These are phyloP conservation scores for Oenanthe oenanthe DNA, from an alignment of 2,113 vertebrate species.

Conservation along the genomic window DNA sequence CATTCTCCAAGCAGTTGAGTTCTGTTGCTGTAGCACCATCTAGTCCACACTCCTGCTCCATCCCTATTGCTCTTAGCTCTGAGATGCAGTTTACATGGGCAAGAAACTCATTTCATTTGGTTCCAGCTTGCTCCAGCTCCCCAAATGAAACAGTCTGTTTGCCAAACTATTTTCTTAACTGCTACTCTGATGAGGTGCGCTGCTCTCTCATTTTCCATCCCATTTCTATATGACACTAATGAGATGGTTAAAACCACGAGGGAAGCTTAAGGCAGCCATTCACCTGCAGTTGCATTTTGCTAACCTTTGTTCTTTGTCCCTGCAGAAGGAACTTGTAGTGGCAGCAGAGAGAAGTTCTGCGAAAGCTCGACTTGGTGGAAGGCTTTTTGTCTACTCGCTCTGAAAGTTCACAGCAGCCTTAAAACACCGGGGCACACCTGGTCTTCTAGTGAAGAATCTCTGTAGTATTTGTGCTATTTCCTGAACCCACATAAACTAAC, in stretches of 20 bases:
- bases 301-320: constrained; percentile 1
- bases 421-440: neutral
- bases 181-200: neutral
- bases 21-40: neutral
- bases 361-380: constrained; percentile 75
- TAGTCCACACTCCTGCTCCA: neutral
- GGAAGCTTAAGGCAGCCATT: neutral
- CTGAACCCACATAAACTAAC: neutral
- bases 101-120: neutral
- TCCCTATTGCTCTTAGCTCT: neutral
- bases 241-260: neutral
- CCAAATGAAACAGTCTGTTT: neutral
- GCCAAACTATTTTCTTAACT: neutral
- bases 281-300: neutral
- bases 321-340: constrained; percentile 77
- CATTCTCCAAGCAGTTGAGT: neutral
- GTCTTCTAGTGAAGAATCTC: neutral
- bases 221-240: neutral
- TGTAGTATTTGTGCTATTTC: neutral
- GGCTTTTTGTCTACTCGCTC: constrained; percentile 74
- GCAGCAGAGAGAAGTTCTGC: constrained; percentile 78
- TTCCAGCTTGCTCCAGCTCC: neutral
- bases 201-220: neutral
- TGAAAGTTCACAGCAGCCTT: neutral
- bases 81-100: neutral